Conservation (phyloP, 2,888 invertebrate species). For the Drosophila acutilabella region DNA sequence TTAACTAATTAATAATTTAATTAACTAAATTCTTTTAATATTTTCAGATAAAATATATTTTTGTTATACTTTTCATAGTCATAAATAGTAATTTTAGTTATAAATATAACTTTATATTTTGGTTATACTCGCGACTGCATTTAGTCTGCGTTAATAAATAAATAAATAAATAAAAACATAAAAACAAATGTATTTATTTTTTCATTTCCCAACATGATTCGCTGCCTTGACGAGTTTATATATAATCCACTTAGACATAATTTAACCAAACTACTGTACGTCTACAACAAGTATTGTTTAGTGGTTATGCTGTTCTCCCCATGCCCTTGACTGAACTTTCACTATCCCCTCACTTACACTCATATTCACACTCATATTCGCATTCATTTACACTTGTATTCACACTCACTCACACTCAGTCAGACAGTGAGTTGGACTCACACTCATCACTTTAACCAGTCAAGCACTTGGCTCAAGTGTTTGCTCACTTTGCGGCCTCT, state of each 20-base stretch:
- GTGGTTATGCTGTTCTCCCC: constrained; percentile 24
- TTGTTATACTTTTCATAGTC: no score
- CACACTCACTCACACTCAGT: constrained; percentile 24
- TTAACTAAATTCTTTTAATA: no score
- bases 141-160: no score
- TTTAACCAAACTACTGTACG: constrained; percentile 44
- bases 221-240: background rate
- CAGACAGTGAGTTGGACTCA: constrained; percentile 19
- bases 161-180: no score
- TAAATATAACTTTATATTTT: no score
- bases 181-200: no score
- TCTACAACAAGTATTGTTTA: constrained; percentile 37
- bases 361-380: constrained; percentile 8
- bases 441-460: constrained; percentile 67
- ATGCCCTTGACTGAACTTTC: constrained; percentile 64
- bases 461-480: constrained; percentile 77
- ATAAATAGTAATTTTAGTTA: no score
- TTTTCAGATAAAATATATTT: no score
- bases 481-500: constrained; percentile 76
- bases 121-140: no score
- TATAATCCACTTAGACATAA: constrained; percentile 39
- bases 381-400: constrained; percentile 43
- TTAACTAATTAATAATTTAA: no score
- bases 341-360: constrained; percentile 28
- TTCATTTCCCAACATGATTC: background rate